A percentile compares a stretch with the other conserved stretches of the same genome.
Conservation (phyloP, 2,888 invertebrate genomes). For the Drosophila mimetica region DNA sequence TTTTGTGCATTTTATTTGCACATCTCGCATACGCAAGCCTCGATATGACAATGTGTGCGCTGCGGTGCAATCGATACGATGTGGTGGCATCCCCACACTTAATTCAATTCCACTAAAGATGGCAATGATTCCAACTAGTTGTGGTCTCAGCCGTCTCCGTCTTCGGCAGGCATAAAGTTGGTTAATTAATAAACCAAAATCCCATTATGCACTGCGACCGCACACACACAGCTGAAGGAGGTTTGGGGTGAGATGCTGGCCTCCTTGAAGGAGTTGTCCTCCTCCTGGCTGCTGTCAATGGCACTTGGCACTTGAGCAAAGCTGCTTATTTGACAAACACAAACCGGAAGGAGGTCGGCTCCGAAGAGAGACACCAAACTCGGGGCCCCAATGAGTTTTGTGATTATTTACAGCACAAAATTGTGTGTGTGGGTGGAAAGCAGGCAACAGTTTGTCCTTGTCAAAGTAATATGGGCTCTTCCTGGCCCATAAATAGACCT, state of each 20-base stretch:
- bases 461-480: slow-evolving; percentile 45
- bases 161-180: slow-evolving; percentile 14
- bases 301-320: slow-evolving; percentile 70
- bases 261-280: slow-evolving; percentile 10
- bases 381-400: slow-evolving; percentile 37
- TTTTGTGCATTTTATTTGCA: slow-evolving; percentile 61
- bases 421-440: slow-evolving; percentile 3
- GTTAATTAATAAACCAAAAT: slow-evolving; percentile 51
- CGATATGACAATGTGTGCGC: slow-evolving; percentile 15
- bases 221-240: slow-evolving; percentile 17
- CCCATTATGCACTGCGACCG: slow-evolving; percentile 44
- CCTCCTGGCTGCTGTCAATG: slow-evolving; percentile 32
- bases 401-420: slow-evolving; percentile 58
- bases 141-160: slow-evolving; percentile 17
- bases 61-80: slow-evolving; percentile 33
- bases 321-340: slow-evolving; percentile 62
- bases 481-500: slow-evolving; percentile 44
- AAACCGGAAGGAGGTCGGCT: slow-evolving; percentile 47
- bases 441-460: slow-evolving; percentile 58
- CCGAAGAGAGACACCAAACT: not conserved
- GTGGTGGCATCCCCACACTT: slow-evolving; percentile 33
- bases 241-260: not conserved
- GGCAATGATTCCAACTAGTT: slow-evolving; percentile 29
- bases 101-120: slow-evolving; percentile 38
- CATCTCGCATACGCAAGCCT: slow-evolving; percentile 21